Base-by-base conservation (phyloP, 2,888 invertebrate species). In the Bhutanitis thaidina region DNA sequence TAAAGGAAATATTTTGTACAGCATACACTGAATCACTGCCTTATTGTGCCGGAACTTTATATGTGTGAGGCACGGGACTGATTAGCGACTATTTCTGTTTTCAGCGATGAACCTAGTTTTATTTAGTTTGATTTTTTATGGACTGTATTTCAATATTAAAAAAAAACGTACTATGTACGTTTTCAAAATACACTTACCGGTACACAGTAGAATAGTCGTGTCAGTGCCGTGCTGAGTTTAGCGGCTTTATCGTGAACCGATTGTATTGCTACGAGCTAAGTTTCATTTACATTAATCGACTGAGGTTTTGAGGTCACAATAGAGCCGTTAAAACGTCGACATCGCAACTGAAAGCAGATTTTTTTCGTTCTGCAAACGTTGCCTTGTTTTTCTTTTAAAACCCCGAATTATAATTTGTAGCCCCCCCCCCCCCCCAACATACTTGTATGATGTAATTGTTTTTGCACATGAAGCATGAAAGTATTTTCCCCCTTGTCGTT, bases 1-100 rank as follows among this genome's bases (percentile, higher is more conserved):
- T 85, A 83, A 77, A 71, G 79, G 80, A 82, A 71, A 88, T 88
- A 87, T 88, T 88, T 86, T 88, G 83, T 87, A 87, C 82, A 85
- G 84, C 80, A 69, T 79, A 86, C 83, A 88, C 84, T 82, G 77
- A 81, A 86, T 80, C 88, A 89, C 88, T 89, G 88, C 88, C 88
- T 87, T 86, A 85, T 72, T 80, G 88, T 89, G 88, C 88, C 87
- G 86, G 85, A 74, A 67, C 74, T 75, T 76, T 67, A 58, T 75
- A 75, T 67, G 71, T 69, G 65, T 67, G 63, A 52, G 61, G 65
- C 64, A 59, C 67, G 64, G 62, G 58, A 55, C 62, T 61, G 52
- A 56, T 53, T 43, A 13, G 27, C 52, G 51, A 64, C 65, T 66
- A 46, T 50, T 30, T 37, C 64, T 68, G 73, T 64, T 60, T 9